Evolutionary conservation across 1,140 invertebrate species (phyloP).

Genomic region (Rhizoglyphus robini): DNA sequence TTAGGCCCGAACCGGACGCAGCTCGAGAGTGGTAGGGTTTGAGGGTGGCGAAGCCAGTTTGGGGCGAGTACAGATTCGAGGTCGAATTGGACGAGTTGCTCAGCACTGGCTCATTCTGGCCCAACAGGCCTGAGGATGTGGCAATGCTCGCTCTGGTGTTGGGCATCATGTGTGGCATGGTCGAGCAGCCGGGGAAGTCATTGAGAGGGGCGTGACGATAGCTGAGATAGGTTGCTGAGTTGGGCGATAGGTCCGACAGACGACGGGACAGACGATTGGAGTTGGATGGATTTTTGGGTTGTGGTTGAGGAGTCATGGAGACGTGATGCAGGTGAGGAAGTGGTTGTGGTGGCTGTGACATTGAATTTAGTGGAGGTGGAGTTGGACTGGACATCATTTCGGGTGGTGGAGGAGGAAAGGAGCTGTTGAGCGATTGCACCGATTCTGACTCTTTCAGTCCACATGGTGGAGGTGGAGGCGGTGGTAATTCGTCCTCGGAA

Average conservation of each 20-base stretch:
- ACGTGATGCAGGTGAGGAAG: slow-evolving; percentile 51
- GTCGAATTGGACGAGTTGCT: not conserved
- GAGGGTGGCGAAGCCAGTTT: not conserved
- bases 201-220: no score
- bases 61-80: not conserved
- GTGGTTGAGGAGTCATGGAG: slow-evolving; percentile 48
- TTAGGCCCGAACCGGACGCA: not conserved
- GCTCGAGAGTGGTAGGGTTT: not conserved
- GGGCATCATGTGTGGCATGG: no score
- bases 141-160: slow-evolving; percentile 9
- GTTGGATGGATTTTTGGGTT: slow-evolving; percentile 25
- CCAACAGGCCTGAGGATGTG: not conserved
- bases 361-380: slow-evolving; percentile 25
- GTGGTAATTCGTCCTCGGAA: slow-evolving; percentile 28
- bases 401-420: slow-evolving; percentile 33
- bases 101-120: no score
- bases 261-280: not conserved
- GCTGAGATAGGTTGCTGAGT: not conserved
- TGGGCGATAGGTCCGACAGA: not conserved
- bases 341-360: slow-evolving; percentile 36
- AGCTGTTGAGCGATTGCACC: slow-evolving; percentile 29
- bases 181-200: no score
- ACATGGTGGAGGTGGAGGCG: slow-evolving; percentile 31
- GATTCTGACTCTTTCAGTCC: slow-evolving; percentile 20
- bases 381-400: slow-evolving; percentile 25